phyloP scores from a whole-genome alignment of 2,888 invertebrate genomes.

The Orchesella flavescens region DNA sequence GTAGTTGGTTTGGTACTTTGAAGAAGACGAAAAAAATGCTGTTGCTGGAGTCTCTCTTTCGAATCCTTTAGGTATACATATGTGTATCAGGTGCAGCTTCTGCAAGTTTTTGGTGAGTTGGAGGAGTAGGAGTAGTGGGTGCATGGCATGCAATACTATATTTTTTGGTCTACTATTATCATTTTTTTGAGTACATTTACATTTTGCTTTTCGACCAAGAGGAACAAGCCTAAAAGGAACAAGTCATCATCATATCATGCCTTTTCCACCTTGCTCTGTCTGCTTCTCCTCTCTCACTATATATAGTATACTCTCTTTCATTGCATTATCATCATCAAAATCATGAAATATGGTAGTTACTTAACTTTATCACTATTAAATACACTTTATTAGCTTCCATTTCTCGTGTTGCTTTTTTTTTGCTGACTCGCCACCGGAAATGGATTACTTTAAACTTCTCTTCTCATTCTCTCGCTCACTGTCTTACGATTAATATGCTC shows the following conservation, averaged over 20 bases:
- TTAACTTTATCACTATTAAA: slow-evolving; percentile 46
- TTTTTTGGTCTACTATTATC: slow-evolving; percentile 28
- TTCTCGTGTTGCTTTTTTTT: slow-evolving; percentile 36
- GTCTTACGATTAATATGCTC: not conserved
- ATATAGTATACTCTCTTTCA: too few species aligned
- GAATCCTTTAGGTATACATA: not conserved
- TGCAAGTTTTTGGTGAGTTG: too few species aligned
- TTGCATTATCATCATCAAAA: slow-evolving; percentile 41
- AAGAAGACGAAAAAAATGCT: not conserved
- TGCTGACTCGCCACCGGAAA: slow-evolving; percentile 56
- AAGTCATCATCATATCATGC: slow-evolving; percentile 50
- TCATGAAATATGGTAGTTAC: slow-evolving; percentile 31
- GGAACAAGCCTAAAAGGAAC: slow-evolving; percentile 29
- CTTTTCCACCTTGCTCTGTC: slow-evolving; percentile 25
- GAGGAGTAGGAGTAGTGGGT: not conserved
- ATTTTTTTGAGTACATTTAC: slow-evolving; percentile 17
- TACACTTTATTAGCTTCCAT: slow-evolving; percentile 12
- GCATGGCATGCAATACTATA: not conserved
- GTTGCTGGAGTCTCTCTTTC: slow-evolving; percentile 4
- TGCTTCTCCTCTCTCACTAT: slow-evolving; percentile 3
- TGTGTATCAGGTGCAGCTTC: too few species aligned
- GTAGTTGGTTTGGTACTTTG: too few species aligned
- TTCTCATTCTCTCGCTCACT: not conserved
- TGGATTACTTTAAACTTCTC: slow-evolving; percentile 38
- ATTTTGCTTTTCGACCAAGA: not conserved